phyloP scores from a whole-genome alignment of 2,888 invertebrate species.

The Myopa tessellatipennis region DNA sequence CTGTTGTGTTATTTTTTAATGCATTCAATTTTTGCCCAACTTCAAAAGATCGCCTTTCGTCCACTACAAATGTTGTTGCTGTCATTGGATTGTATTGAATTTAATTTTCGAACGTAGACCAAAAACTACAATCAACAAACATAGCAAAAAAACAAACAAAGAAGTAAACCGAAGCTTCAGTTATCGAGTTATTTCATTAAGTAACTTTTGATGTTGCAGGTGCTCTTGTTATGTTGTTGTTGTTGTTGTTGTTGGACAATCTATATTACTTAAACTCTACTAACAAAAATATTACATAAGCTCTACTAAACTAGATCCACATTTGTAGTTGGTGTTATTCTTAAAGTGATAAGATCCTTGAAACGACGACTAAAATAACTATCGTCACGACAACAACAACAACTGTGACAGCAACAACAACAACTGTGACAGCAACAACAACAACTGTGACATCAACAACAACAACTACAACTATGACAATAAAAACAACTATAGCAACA shows the following conservation, averaged over 20 bases:
- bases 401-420: too few relatives aligned
- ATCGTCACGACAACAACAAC: too few relatives aligned
- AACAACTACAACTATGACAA: too few relatives aligned
- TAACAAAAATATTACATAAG: too few relatives aligned
- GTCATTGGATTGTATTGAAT: conserved; percentile 9
- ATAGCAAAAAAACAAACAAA: background rate
- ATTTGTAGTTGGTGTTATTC: too few relatives aligned
- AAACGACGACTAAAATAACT: too few relatives aligned
- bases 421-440: too few relatives aligned
- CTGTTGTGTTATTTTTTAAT: background rate
- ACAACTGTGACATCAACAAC: too few relatives aligned
- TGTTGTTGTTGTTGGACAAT: background rate
- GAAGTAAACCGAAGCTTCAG: background rate
- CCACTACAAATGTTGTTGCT: background rate
- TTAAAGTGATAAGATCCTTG: too few relatives aligned
- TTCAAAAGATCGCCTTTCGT: background rate
- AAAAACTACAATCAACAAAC: background rate
- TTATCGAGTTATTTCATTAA: background rate
- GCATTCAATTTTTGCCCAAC: background rate
- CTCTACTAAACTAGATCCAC: too few relatives aligned
- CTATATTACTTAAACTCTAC: too few relatives aligned
- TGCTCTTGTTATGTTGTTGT: background rate
- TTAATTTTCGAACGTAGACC: conserved; percentile 5
- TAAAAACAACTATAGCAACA: too few relatives aligned
- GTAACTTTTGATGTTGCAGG: background rate